Conservation (phyloP, 2,888 invertebrate species). For the Andrena chrysosceles region DNA sequence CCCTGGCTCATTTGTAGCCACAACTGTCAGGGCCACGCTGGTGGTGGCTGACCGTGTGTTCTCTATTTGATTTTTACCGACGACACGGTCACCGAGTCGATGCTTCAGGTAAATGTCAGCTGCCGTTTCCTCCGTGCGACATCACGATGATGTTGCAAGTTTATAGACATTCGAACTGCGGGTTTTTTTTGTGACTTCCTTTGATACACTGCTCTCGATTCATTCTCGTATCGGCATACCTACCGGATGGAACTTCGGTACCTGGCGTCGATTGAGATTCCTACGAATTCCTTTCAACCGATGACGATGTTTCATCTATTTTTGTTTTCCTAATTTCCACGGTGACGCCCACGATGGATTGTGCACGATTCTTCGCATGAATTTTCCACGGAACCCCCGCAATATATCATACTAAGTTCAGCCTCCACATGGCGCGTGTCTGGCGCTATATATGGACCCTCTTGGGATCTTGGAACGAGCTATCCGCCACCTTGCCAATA, state of each 20-base stretch:
- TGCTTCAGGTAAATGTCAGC: conserved; percentile 68
- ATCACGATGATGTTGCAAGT: conserved; percentile 58
- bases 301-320: conserved; percentile 23
- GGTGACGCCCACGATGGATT: conserved; percentile 50
- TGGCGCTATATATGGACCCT: conserved; percentile 64
- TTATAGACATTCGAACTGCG: conserved; percentile 7
- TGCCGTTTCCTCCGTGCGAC: conserved; percentile 36
- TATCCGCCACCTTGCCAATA: conserved; percentile 76
- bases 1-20: conserved; percentile 75
- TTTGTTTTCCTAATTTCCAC: conserved; percentile 44
- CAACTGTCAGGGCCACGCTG: conserved; percentile 77
- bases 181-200: conserved; percentile 16
- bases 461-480: conserved; percentile 67
- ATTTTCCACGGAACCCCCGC: conserved; percentile 44
- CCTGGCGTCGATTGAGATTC: not conserved
- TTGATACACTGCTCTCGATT: not conserved
- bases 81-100: conserved; percentile 61
- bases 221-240: not conserved
- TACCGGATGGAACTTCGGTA: not conserved
- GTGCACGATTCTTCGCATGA: conserved; percentile 36
- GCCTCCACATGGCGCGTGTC: conserved; percentile 77
- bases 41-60: conserved; percentile 42
- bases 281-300: not conserved
- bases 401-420: conserved; percentile 73
- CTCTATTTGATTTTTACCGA: conserved; percentile 65